These are phyloP conservation scores for Bufotes viridis DNA, from an alignment of 2,797 vertebrate species.

Conservation along the genomic window DNA sequence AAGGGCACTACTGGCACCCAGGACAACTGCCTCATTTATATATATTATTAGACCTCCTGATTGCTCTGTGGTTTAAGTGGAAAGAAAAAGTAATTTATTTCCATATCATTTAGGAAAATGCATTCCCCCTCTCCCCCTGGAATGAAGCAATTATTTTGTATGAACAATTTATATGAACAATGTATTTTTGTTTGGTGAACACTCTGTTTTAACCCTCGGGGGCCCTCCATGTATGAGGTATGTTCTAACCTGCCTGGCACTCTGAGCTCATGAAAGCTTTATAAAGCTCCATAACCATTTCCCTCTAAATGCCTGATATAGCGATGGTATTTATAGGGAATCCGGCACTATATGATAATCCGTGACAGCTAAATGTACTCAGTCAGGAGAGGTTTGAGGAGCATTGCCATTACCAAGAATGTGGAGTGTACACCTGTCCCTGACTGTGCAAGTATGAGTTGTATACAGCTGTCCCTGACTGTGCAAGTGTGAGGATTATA, in stretches of 20 bases:
- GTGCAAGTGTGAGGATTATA: neutral
- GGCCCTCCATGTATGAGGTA: slow-evolving; percentile 4
- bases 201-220: slow-evolving; percentile 16
- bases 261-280: neutral
- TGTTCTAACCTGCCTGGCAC: slow-evolving; percentile 15
- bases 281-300: neutral
- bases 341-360: neutral
- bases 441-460: neutral
- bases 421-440: neutral
- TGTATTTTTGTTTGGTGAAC: slow-evolving; percentile 43
- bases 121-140: slow-evolving; percentile 4
- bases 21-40: neutral
- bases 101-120: slow-evolving; percentile 20
- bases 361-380: neutral
- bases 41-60: neutral
- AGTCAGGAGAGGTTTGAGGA: neutral
- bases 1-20: neutral
- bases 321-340: neutral
- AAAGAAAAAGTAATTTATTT: neutral
- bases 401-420: neutral
- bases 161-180: slow-evolving; percentile 50
- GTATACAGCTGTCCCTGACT: neutral
- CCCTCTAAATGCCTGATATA: neutral
- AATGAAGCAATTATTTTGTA: neutral
- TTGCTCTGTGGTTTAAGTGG: slow-evolving; percentile 21